Base-by-base conservation (phyloP, 2,888 invertebrate genomes). In the Cheilosia impressa region DNA sequence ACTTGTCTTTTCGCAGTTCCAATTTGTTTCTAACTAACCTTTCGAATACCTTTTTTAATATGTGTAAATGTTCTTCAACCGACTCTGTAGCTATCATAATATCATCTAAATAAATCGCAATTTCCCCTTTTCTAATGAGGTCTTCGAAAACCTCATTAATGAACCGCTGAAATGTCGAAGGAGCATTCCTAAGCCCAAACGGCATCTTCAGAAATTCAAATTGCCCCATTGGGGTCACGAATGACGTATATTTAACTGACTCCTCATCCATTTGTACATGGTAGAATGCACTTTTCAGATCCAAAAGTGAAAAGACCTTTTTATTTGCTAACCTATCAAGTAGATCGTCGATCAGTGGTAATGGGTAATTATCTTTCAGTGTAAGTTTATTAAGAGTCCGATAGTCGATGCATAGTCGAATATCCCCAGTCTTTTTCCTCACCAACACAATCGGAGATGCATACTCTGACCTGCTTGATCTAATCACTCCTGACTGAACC, bases 1-100 rank as follows among this genome's bases (percentile, higher is more conserved):
- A 87, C 76, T 89, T 90, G 9, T 87, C 62, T 41, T 19, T 24
- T 0, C n/a, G n/a, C n/a, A n/a, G n/a, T n/a, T n/a, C n/a, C n/a
- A n/a, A n/a, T n/a, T n/a, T n/a, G n/a, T n/a, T n/a, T n/a, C n/a
- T n/a, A n/a, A n/a, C n/a, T n/a, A n/a, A n/a, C n/a, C n/a, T n/a
- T n/a, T n/a, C n/a, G 24, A 24, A 24, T 24, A 24, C 24, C 24
- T 24, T 24, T 24, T 24, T 24, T 4, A 24, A 24, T 24, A 24
- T 24, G 2, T 3, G 24, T 2, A 24, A 24, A 13, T 62, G 43
- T n/a, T 60, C 60, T 6, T 60, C 43, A 6, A 60, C 60, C 19
- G n/a, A 2, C 5, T 43, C 17, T 24, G 60, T 60, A 0, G 60
- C 60, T 7, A 43, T 24, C 60, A 60, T 43, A n/a, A 60, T 60